Base-by-base conservation (phyloP, 2,113 vertebrate genomes). In the Pelecanus crispus region DNA sequence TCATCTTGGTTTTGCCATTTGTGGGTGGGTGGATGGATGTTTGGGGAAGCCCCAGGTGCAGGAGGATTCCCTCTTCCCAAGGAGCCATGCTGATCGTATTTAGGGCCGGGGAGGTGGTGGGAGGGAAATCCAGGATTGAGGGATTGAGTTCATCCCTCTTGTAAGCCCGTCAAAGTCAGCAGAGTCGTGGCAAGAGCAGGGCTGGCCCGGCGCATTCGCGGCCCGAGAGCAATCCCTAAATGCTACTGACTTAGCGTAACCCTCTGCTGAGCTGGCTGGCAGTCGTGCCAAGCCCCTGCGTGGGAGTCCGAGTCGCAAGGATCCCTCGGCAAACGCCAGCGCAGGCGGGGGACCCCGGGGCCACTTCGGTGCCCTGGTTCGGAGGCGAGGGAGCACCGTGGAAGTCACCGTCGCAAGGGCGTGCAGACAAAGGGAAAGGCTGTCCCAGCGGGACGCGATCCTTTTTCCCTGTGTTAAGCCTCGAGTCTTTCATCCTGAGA, bases 71-170 rank as follows among this genome's bases (percentile, higher is more conserved):
- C 2, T 36, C 49, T 86, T 67, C 74, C 44, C 45, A 26, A 5
- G 28, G 38, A 56, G 29, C 38, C 16, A 0, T 1, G 3, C 32
- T 38, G 55, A 25, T 75, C 6, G 0, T 21, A 63, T 88, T 74
- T 84, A 73, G 63, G 50, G 52, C 63, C 13, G 4, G 49, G 63
- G 31, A 93, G 52, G 61, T 56, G 52, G 42, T 72, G 77, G 94
- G 84, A 94, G 95, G 91, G 91, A 95, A 94, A 95, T 94, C 94
- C 94, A 50, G 84, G 95, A 67, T 86, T 85, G 94, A 89, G 49
- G 86, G 97, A 94, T 95, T 96, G 95, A 96, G 91, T 92, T 95
- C 94, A 94, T 96, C 86, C 83, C 45, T 42, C 56, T 47, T 68
- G 80, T 95, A 96, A 97, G n/a, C 84, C 91, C 10, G 11, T 72